These are phyloP conservation scores for Sebastes iracundus DNA, from an alignment of 2,797 vertebrate species.

Conservation along the genomic window DNA sequence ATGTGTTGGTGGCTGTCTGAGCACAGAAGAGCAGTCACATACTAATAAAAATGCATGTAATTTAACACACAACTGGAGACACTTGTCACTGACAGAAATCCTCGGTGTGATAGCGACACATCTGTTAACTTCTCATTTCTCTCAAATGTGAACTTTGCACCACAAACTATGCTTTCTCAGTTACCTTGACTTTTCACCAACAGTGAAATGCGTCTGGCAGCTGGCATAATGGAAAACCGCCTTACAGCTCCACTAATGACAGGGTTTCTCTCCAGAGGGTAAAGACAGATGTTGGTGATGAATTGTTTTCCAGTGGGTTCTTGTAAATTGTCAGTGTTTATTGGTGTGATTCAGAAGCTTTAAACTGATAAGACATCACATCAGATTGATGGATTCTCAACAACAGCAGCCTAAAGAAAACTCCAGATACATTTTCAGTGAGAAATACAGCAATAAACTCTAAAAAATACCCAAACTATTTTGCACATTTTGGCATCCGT, in stretches of 20 bases:
- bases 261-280: neutral
- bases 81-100: neutral
- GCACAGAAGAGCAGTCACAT: neutral
- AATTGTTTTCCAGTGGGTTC: neutral
- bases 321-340: slow-evolving; percentile 29
- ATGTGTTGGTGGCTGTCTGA: neutral
- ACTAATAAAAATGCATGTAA: slow-evolving; percentile 17
- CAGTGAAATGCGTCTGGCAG: slow-evolving; percentile 3
- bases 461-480: neutral
- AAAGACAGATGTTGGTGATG: slow-evolving; percentile 9
- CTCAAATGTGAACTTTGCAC: neutral
- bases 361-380: neutral
- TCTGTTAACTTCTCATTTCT: slow-evolving; percentile 12
- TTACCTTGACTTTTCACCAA: neutral
- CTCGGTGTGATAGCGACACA: neutral
- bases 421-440: neutral
- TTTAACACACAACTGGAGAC: slow-evolving; percentile 10
- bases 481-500: neutral
- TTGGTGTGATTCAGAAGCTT: slow-evolving; percentile 16
- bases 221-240: neutral
- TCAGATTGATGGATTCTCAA: slow-evolving; percentile 2
- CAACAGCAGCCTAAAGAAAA: neutral
- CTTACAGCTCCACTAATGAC: slow-evolving; percentile 4
- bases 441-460: neutral
- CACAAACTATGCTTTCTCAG: neutral